Evolutionary conservation across 2,888 invertebrate species (phyloP), one percentile per base, ranked within the genome.

Genomic region (Eulithis testata): DNA sequence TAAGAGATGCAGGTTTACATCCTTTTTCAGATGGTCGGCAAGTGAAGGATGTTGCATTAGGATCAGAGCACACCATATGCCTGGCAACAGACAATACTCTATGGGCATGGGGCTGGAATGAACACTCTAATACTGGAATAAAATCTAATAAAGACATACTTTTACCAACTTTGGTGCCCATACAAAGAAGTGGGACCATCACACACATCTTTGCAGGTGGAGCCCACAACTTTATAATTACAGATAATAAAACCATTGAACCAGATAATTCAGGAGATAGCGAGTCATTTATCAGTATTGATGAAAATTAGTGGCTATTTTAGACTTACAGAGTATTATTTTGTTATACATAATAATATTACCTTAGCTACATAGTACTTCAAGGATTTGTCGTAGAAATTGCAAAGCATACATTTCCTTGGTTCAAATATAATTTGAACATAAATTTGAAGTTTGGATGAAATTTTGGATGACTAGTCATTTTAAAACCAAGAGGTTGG

Each of bases 31-130:
- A 82, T 90, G 73, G 83, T 69, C 78, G 91, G 88, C 75, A 80
- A 77, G 89, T 95, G 4, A 84, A 86, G 71, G 94, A 95, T 81
- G 81, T 96, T 65, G 94, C 94, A 71, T 86, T 96, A 73, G 97
- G 97, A 2, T 96, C 97, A 0, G 97, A 97, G 78, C 97, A 97
- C 80, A 96, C 95, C 52, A 82, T 97, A 71, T 95, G 96, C 68
- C 86, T 96, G 70, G 94, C 94, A 75, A 94, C 92, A 68, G 94
- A 95, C 64, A 95, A 95, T 43, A 92, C 94, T 56, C 82, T 97
- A 6, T 95, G 95, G 80, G 94, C 96, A 21, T 98, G 97, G 97
- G 97, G 97, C 0, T 98, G 97, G 97, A 97, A 98, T 87, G 97
- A 98, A 80, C 97, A 97, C 88, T 96, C 96, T 47, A 97, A 96